These are phyloP conservation scores for Hedya salicella DNA, from an alignment of 2,888 invertebrate species.

Conservation along the genomic window DNA sequence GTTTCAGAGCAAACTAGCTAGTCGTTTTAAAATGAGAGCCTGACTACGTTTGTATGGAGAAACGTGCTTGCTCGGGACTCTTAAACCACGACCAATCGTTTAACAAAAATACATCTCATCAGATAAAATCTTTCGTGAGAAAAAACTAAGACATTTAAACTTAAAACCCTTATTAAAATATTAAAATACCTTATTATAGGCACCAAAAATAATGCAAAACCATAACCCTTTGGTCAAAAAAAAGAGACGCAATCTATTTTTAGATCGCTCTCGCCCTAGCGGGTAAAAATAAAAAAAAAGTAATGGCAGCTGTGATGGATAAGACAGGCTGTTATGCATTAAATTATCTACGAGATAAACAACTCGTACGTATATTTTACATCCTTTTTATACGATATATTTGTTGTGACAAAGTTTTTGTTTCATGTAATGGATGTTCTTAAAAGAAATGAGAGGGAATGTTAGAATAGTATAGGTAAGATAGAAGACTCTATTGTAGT, in stretches of 20 bases:
- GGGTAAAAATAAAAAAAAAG: slow-evolving; percentile 64
- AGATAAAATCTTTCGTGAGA: neutral
- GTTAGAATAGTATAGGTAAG: too few relatives aligned
- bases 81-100: too few relatives aligned
- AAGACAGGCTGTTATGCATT: slow-evolving; percentile 54
- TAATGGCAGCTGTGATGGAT: slow-evolving; percentile 56
- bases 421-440: slow-evolving; percentile 4
- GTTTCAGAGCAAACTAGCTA: too few relatives aligned
- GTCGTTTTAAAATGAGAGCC: too few relatives aligned
- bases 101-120: neutral
- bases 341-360: slow-evolving; percentile 61
- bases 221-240: slow-evolving; percentile 16
- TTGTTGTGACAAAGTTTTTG: slow-evolving; percentile 41
- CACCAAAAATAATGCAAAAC: slow-evolving; percentile 12
- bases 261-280: slow-evolving; percentile 47
- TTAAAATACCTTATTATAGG: slow-evolving; percentile 9
- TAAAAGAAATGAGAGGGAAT: neutral
- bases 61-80: too few relatives aligned
- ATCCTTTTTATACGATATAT: slow-evolving; percentile 58
- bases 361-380: slow-evolving; percentile 55
- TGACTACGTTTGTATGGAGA: too few relatives aligned
- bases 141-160: neutral
- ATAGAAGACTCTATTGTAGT: too few relatives aligned
- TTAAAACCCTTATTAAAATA: slow-evolving; percentile 6
- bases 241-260: slow-evolving; percentile 49